phyloP scores from a whole-genome alignment of 2,113 vertebrate species.

The Ptychochromis oligacanthus region DNA sequence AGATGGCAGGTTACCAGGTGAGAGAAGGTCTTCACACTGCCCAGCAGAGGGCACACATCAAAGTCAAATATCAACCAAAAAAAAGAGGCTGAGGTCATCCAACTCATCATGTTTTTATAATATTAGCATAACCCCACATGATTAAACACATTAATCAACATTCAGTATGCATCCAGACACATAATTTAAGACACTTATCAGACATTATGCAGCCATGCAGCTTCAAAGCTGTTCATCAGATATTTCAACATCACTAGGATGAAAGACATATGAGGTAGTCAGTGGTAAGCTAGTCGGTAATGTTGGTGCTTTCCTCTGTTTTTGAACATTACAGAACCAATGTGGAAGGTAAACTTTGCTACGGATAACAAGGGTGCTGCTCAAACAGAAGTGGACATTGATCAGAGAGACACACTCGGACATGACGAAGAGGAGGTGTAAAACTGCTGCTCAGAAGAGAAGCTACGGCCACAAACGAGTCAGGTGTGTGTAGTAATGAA shows the following conservation, averaged over 20 bases:
- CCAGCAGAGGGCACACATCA: slow-evolving; percentile 77
- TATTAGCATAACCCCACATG: slow-evolving; percentile 15
- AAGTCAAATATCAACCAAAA: slow-evolving; percentile 42
- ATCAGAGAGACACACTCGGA: neutral
- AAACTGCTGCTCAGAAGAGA: neutral
- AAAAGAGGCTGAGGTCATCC: slow-evolving; percentile 30
- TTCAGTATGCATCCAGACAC: slow-evolving; percentile 16
- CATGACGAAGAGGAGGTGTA: neutral
- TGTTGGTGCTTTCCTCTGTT: neutral
- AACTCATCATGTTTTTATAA: slow-evolving; percentile 17
- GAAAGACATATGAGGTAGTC: slow-evolving; percentile 7
- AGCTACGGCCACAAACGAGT: neutral
- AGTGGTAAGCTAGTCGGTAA: neutral
- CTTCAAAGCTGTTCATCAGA: slow-evolving; percentile 16
- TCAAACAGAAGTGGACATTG: slow-evolving; percentile 8
- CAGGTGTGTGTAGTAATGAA: slow-evolving; percentile 5
- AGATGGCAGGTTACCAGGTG: slow-evolving; percentile 56
- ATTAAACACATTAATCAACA: slow-evolving; percentile 28
- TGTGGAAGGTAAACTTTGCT: neutral
- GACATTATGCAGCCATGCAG: slow-evolving; percentile 16
- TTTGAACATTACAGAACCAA: neutral
- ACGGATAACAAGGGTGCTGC: neutral
- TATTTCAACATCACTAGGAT: neutral
- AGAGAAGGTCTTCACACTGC: slow-evolving; percentile 40
- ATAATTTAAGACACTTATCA: slow-evolving; percentile 12